Base-by-base conservation (phyloP, 2,113 vertebrate genomes). In the Ctenomys sociabilis region DNA sequence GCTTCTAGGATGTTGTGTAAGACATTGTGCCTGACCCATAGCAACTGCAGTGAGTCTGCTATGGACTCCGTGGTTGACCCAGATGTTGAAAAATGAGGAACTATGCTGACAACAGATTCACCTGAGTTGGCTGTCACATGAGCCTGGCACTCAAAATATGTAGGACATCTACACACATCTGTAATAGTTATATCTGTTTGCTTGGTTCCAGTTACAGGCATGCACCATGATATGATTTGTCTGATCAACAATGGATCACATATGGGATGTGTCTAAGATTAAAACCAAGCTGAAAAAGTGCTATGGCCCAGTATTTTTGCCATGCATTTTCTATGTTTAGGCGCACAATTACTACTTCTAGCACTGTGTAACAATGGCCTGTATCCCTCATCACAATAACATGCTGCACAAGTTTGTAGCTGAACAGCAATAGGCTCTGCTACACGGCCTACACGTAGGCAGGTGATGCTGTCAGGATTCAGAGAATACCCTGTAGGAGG, bases 61-160 rank as follows among this genome's bases (percentile, higher is more conserved):
- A 4, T 70, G 9, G 49, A 12, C 12, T 26, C 59, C 40, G 6
- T n/a, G 59, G 26, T 78, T 7, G 57, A 8, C 37, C 93, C 30
- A 40, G 30, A 95, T 63, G 24, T 0, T 92, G 85, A 45, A 43
- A 90, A 92, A 49, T 17, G 5, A 52, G 73, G 9, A 85, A 28
- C 49, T 0, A 5, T 54, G 75, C 43, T 84, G 45, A 61, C 26
- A 40, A 26, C 14, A 88, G 12, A 16, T 68, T 85, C 59, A 86
- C 73, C 54, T 4, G 4, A n/a, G 70, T 2, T 83, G 26, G 8
- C 16, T 32, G 3, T 10, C 45, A 52, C 22, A 83, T 19, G 3
- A 7, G 10, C n/a, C 12, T 88, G 82, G 95, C 75, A 83, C 35
- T 93, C 45, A 86, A 86, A 84, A 57, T 86, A 54, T n/a, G 61